Base-by-base conservation (phyloP, 2,113 vertebrate genomes). In the Bambusicola thoracicus region DNA sequence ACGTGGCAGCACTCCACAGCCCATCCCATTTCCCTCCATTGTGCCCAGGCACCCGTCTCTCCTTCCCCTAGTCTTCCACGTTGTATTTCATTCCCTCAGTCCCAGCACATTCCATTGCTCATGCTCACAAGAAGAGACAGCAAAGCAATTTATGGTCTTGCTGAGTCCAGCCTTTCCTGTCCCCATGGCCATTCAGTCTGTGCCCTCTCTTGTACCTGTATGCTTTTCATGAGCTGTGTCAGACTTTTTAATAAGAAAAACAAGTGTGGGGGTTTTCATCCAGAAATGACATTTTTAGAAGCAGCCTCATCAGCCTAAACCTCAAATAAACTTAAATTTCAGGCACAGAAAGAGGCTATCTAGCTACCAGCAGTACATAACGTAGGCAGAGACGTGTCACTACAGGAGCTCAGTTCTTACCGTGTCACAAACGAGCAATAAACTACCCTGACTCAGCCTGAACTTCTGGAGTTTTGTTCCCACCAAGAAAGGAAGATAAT, bases 371-470 rank as follows among this genome's bases (percentile, higher is more conserved):
- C 62, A 87, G 66, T 43, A 51, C 0, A 0, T 40, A 70, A 6
- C 53, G 63, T 27, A 20, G 6, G 1, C 48, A 29, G 87, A 77
- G 0, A 87, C 41, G 32, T 69, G 81, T 48, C 34, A 3, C 2
- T 58, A 34, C 87, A 89, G 6, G 1, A 88, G 59, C 14, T 81
- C 36, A 7, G 38, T 17, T 93, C 83, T 72, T 46, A 78, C 70
- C 44, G 73, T 63, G 58, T 27, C 80, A 84, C 43, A 92, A 92
- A 93, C 4, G 21, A 93, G 58, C 40, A 62, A 87, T 92, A 93
- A 89, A 95, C 93, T 89, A 83, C 5, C 40, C 69, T 58, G 36
- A 87, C 49, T 93, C 72, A 44, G 61, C 75, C 36, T 69, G 84
- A 92, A 85, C 81, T 84, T 89, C 61, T 0, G 0, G 25, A 86